phyloP scores from a whole-genome alignment of 2,888 invertebrate species.

The Itoplectis maculator region DNA sequence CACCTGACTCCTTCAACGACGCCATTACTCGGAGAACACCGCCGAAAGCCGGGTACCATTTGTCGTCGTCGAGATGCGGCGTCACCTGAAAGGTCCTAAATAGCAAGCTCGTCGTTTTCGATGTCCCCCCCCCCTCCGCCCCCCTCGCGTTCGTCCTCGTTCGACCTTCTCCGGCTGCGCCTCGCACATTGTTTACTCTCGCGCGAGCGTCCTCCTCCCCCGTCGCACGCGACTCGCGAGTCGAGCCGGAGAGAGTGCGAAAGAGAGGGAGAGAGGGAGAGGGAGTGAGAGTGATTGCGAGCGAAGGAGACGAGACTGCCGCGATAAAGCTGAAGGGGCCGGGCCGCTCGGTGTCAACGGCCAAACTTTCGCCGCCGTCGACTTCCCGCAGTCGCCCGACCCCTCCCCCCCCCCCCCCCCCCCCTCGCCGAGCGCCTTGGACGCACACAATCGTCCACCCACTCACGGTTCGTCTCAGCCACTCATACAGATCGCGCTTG shows the following conservation, averaged over 20 bases:
- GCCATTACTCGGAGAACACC: slow-evolving; percentile 85
- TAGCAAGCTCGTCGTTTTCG: slow-evolving; percentile 36
- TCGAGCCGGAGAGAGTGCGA: background rate
- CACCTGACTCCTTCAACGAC: slow-evolving; percentile 81
- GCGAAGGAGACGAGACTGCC: background rate
- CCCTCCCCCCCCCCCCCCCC: too few species aligned
- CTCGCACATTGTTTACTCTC: background rate
- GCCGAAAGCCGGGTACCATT: slow-evolving; percentile 87
- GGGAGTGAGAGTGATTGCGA: background rate
- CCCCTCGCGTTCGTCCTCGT: background rate
- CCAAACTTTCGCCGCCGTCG: slow-evolving; percentile 1
- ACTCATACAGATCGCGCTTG: slow-evolving; percentile 86
- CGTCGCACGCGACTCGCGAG: background rate
- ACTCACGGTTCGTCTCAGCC: slow-evolving; percentile 85
- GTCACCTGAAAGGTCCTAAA: slow-evolving; percentile 79
- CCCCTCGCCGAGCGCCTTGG: too few species aligned
- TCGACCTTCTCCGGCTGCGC: background rate
- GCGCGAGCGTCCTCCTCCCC: too few species aligned
- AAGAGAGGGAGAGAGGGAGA: background rate
- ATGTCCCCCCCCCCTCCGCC: background rate
- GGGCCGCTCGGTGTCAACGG: slow-evolving; percentile 34
- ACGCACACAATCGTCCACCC: background rate
- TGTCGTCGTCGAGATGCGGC: slow-evolving; percentile 87
- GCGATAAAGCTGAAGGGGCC: background rate
- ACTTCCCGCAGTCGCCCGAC: background rate